Base-by-base conservation (phyloP, 2,113 vertebrate genomes). In the Entelurus aequoreus region DNA sequence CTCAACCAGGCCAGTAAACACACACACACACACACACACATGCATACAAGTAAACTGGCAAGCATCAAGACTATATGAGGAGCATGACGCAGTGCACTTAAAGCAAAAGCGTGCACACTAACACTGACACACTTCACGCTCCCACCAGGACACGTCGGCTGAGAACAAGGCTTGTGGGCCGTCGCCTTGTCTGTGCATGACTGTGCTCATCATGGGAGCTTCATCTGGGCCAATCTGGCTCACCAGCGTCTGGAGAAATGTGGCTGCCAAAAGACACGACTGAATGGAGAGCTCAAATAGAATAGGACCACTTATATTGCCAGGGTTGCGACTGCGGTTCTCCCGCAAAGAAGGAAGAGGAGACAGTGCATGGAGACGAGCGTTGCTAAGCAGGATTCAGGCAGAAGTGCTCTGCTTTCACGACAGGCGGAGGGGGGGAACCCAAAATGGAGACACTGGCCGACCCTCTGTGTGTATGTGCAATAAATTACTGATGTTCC, bases 351-450 rank as follows among this genome's bases (percentile, higher is more conserved):
- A 57, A 19, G 69, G 72, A 76, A 71, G 63, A 71, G 80, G 56
- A 70, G 68, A 0, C 65, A 74, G 72, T 56, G 81, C 79, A 67
- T 71, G 69, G 81, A 83, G 75, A 76, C 15, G 69, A 83, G 84
- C 68, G 84, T 87, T 88, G 84, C 86, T 88, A 88, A 86, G 86
- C 86, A 86, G 86, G 87, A 75, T 82, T 74, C 76, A 60, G 75
- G 84, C 82, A 82, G 76, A 66, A 72, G 66, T 62, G 74, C 69
- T 60, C 72, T 67, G 79, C 71, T 78, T 78, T 81, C 78, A 74
- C 74, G 54, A 73, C 68, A 64, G 56, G 70, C 66, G 68, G 56
- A 65, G 42, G n/a, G 15, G 78, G 70, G 77, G 67, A 72, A 63
- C 60, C 81, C 82, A 85, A 85, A 84, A 84, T 83, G 83, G 83